These are phyloP conservation scores for Fragum sueziense DNA, from an alignment of 2,888 invertebrate genomes.

Conservation along the genomic window DNA sequence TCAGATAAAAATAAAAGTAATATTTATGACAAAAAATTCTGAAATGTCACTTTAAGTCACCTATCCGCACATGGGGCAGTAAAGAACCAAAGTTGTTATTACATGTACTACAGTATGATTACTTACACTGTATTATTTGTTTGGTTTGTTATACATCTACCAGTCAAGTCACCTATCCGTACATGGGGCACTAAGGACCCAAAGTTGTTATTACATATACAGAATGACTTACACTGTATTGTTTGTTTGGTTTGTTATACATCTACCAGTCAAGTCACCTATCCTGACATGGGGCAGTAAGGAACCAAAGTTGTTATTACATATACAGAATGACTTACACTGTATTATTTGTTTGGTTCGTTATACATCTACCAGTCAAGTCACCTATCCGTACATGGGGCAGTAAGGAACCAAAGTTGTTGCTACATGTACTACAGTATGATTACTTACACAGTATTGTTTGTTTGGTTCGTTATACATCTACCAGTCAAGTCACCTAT, in stretches of 20 bases:
- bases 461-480: slow-evolving; percentile 21
- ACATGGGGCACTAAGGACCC: slow-evolving; percentile 42
- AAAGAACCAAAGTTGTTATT: slow-evolving; percentile 55
- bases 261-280: slow-evolving; percentile 36
- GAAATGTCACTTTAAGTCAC: no score
- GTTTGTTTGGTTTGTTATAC: slow-evolving; percentile 15
- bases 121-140: slow-evolving; percentile 53
- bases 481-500: slow-evolving; percentile 40
- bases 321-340: slow-evolving; percentile 35
- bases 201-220: slow-evolving; percentile 35
- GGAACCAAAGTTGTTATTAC: slow-evolving; percentile 45
- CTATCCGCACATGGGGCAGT: no score
- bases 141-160: slow-evolving; percentile 14
- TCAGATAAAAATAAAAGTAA: no score
- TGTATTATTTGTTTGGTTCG: slow-evolving; percentile 32
- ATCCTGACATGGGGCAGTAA: slow-evolving; percentile 41
- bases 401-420: slow-evolving; percentile 50
- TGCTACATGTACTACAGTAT: not conserved
- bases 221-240: slow-evolving; percentile 48
- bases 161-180: slow-evolving; percentile 41
- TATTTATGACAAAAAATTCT: no score
- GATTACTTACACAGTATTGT: slow-evolving; percentile 50
- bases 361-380: slow-evolving; percentile 23
- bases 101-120: not conserved
- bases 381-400: slow-evolving; percentile 48